Conservation (phyloP, 2,113 vertebrate genomes). For the Stigmatopora argus region DNA sequence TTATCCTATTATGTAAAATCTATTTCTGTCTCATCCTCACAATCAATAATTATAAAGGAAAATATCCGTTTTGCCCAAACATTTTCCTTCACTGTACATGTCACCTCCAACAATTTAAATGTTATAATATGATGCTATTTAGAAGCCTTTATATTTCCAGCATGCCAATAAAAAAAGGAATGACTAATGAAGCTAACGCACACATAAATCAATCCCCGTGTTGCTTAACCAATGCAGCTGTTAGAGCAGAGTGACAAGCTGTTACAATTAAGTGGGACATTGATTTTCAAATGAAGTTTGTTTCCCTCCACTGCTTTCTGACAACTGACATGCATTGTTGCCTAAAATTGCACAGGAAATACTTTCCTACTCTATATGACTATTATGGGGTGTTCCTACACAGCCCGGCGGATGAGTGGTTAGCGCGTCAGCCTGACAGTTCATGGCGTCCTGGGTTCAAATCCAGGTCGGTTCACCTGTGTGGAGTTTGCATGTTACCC, state of each 20-base stretch:
- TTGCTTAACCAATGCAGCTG: constrained; percentile 30
- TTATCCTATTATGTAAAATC: neutral
- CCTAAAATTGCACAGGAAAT: constrained; percentile 20
- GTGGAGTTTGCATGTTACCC: no score
- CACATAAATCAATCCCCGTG: constrained; percentile 8
- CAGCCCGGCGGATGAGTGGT: no score
- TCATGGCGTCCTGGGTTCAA: no score
- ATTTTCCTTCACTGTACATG: neutral
- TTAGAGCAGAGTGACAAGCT: constrained; percentile 41
- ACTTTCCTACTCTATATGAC: constrained; percentile 25
- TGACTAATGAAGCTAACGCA: constrained; percentile 9
- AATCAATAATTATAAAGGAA: neutral
- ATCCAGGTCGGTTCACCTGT: no score
- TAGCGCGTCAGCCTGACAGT: no score
- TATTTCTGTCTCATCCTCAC: no score
- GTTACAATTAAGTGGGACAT: constrained; percentile 34
- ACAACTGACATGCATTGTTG: constrained; percentile 25
- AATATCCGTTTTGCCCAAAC: no score
- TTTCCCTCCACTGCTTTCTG: constrained; percentile 34
- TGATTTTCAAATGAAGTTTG: constrained; percentile 51
- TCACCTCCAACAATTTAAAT: neutral
- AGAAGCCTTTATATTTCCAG: neutral
- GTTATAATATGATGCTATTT: neutral
- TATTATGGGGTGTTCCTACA: constrained; percentile 2
- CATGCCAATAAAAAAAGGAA: neutral